Conservation (phyloP, 2,888 invertebrate species). For the Lypha dubia region DNA sequence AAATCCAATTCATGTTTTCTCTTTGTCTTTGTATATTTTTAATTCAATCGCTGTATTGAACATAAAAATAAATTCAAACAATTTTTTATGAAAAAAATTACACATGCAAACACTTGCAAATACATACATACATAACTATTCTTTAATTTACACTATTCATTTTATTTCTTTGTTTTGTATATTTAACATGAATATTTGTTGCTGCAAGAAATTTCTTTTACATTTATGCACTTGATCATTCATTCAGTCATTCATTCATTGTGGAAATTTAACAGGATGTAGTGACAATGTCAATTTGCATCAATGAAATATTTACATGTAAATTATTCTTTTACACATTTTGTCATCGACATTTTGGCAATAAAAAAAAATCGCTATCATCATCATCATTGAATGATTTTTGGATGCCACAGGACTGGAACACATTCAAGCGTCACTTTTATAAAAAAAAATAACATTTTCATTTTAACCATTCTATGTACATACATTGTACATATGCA, state of each 20-base stretch:
- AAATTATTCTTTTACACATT: constrained; percentile 8
- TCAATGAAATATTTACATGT: constrained; percentile 51
- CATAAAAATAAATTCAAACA: constrained; percentile 25
- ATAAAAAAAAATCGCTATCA: constrained; percentile 20
- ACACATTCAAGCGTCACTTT: constrained; percentile 8
- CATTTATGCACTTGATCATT: constrained; percentile 30
- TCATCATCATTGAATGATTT: constrained; percentile 5
- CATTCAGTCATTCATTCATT: constrained; percentile 15
- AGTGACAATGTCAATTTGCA: constrained; percentile 62
- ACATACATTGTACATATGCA: too few relatives aligned
- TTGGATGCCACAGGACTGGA: neutral
- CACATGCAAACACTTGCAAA: neutral
- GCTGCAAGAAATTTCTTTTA: constrained; percentile 34
- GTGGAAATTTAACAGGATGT: constrained; percentile 48
- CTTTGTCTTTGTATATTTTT: constrained; percentile 36
- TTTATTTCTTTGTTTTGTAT: neutral
- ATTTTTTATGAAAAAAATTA: constrained; percentile 7
- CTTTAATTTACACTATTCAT: constrained; percentile 24
- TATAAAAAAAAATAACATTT: neutral
- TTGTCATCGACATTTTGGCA: constrained; percentile 14
- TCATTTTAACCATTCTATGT: too few relatives aligned
- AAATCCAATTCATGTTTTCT: constrained; percentile 19
- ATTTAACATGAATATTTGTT: constrained; percentile 1
- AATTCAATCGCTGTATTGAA: constrained; percentile 25
- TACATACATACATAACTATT: constrained; percentile 3